A percentile compares a stretch with the other conserved stretches of the same genome.
Conservation (phyloP, 1,140 invertebrate genomes). For the Cephus cinctus region DNA sequence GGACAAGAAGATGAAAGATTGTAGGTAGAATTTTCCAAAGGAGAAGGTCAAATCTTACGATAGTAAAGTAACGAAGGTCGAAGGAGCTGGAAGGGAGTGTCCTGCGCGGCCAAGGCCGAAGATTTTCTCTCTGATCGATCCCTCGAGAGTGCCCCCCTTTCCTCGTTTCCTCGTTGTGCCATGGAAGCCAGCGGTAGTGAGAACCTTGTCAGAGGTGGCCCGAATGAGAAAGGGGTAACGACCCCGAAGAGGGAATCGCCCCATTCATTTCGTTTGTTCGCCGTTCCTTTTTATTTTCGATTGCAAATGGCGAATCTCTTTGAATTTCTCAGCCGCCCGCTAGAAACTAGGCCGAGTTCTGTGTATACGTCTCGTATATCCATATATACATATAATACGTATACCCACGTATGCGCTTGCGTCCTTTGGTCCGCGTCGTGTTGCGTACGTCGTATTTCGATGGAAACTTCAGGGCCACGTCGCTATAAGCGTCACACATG, state of each 20-base stretch:
- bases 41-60: too few species aligned
- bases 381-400: constrained; percentile 18
- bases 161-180: constrained; percentile 22
- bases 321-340: constrained; percentile 35
- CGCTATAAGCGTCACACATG: background rate
- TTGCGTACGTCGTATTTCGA: background rate
- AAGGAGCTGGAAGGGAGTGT: too few species aligned
- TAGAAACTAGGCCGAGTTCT: constrained; percentile 43
- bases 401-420: constrained; percentile 13
- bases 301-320: constrained; percentile 39
- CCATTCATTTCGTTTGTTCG: constrained; percentile 40
- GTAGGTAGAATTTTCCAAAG: too few species aligned
- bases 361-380: constrained; percentile 29
- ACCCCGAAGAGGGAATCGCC: constrained; percentile 41
- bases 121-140: too few species aligned
- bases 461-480: background rate
- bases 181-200: constrained; percentile 18
- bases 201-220: constrained; percentile 34
- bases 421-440: background rate
- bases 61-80: too few species aligned
- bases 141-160: background rate
- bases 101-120: too few species aligned
- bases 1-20: background rate
- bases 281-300: constrained; percentile 34
- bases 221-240: constrained; percentile 48